Percentiles rank a stretch among this genome's conserved stretches.
phyloP scores from a whole-genome alignment of 2,888 invertebrate species.

The Tromatobia lineatoria region DNA sequence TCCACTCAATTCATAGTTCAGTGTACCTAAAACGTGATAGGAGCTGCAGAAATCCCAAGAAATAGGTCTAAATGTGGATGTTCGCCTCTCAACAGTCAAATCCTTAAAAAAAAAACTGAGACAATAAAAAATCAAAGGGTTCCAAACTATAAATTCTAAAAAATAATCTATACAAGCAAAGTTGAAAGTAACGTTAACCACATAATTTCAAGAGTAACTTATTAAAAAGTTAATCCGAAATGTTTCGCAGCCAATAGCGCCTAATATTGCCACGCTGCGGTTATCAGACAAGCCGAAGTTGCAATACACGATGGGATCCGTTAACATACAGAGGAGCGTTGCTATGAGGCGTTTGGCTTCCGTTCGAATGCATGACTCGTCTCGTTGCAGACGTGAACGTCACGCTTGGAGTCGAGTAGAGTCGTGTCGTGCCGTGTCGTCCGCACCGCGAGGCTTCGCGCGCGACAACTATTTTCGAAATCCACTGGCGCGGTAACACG shows the following conservation, averaged over 20 bases:
- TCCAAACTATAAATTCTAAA: too few relatives aligned
- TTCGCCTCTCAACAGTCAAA: too few relatives aligned
- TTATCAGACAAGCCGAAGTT: not conserved
- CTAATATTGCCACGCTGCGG: not conserved
- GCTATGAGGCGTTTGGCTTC: constrained; percentile 32
- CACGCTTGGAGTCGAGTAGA: constrained; percentile 48
- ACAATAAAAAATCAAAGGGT: too few relatives aligned
- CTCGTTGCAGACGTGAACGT: constrained; percentile 60
- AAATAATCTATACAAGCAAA: too few relatives aligned
- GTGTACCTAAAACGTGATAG: too few relatives aligned
- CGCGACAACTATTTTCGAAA: constrained; percentile 71
- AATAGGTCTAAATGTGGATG: too few relatives aligned
- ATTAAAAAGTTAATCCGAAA: too few relatives aligned
- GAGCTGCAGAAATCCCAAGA: too few relatives aligned
- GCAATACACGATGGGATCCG: not conserved
- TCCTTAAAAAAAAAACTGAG: too few relatives aligned
- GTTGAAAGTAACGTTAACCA: too few relatives aligned
- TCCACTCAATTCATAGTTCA: too few relatives aligned
- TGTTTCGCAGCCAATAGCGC: not conserved
- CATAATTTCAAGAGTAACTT: too few relatives aligned
- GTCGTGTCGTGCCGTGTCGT: constrained; percentile 15
- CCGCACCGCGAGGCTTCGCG: constrained; percentile 31
- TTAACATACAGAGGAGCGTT: constrained; percentile 30
- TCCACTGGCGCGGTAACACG: constrained; percentile 78
- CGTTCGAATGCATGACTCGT: constrained; percentile 64